A percentile compares a stretch with the other conserved stretches of the same genome.
These are phyloP conservation scores for Epiblema foenella DNA, from an alignment of 2,888 invertebrate species.

Conservation along the genomic window DNA sequence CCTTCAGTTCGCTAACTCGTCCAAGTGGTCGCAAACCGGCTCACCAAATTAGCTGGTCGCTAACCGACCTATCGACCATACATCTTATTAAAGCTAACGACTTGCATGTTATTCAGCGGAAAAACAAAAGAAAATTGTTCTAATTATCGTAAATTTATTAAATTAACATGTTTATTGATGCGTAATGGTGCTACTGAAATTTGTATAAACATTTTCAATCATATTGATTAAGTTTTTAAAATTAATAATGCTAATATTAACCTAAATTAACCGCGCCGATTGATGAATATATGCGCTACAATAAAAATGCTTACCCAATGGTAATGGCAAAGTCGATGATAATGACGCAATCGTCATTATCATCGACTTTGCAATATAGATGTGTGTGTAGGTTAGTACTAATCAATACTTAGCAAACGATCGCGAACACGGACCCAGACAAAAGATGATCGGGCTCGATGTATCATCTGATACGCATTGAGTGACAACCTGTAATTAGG, in stretches of 20 bases:
- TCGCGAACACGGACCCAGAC: not conserved
- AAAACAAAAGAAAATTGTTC: too few relatives aligned
- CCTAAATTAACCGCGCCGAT: not conserved
- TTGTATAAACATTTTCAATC: not conserved
- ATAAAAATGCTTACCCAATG: too few relatives aligned
- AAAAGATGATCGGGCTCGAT: conserved; percentile 1
- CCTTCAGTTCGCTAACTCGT: too few relatives aligned
- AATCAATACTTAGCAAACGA: conserved; percentile 1
- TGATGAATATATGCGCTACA: not conserved
- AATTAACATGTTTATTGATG: not conserved
- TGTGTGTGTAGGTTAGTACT: not conserved
- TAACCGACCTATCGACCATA: too few relatives aligned
- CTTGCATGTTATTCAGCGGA: too few relatives aligned
- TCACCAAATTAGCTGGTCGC: too few relatives aligned
- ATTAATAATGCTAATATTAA: not conserved
- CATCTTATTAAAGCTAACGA: too few relatives aligned
- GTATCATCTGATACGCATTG: not conserved
- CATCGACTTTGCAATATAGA: not conserved
- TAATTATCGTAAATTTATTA: not conserved
- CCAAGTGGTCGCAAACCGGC: too few relatives aligned
- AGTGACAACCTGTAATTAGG: conserved; percentile 12
- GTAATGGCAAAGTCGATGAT: too few relatives aligned
- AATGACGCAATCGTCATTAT: not conserved
- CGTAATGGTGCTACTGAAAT: not conserved
- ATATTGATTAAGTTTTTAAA: not conserved